Base-by-base conservation (phyloP, 2,797 vertebrate genomes). In the Micrastur ruficollis region DNA sequence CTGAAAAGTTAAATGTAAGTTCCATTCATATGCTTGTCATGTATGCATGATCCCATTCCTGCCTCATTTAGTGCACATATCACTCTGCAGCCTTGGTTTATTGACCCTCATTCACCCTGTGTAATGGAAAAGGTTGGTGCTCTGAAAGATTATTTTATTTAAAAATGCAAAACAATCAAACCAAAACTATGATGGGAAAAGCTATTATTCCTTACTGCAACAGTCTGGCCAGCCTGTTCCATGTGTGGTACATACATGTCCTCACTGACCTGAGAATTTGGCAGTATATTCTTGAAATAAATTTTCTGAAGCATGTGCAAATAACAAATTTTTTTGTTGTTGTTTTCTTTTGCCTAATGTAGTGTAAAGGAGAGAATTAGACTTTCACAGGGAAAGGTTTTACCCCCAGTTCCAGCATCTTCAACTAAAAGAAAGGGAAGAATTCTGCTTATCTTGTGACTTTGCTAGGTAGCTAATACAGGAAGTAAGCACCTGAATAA, bases 1-100 rank as follows among this genome's bases (percentile, higher is more conserved):
- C 94, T 97, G 96, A 97, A 89, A 97, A 95, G 74, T 96, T 97
- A 81, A 96, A 89, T 97, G 95, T 97, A 97, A 96, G 95, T 97
- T 96, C 78, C 94, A 94, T 93, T 96, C 71, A 71, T 94, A 68
- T 59, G 90, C 86, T 91, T 96, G 92, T 22, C 93, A 94, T 94
- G 71, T 92, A 50, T 97, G 96, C 95, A 96, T 95, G 95, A 68
- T 78, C 46, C 68, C 74, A 0, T 94, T 76, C 90, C 89, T n/a
- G 32, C 89, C 81, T 92, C 72, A 89, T 95, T 62, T 67, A 89
- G 65, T 50, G 93, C 94, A 95, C 91, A 75, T 76, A 47, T 8
- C 92, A 50, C 79, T 94, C 81, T 78, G 83, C 93, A 93, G 0
- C 86, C 78, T 68, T 80, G 81, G 49, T 93, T 91, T 85, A 80